Percentiles rank a stretch among this genome's conserved stretches.
phyloP scores from a whole-genome alignment of 2,113 vertebrate genomes.

The Gobiocypris rarus region DNA sequence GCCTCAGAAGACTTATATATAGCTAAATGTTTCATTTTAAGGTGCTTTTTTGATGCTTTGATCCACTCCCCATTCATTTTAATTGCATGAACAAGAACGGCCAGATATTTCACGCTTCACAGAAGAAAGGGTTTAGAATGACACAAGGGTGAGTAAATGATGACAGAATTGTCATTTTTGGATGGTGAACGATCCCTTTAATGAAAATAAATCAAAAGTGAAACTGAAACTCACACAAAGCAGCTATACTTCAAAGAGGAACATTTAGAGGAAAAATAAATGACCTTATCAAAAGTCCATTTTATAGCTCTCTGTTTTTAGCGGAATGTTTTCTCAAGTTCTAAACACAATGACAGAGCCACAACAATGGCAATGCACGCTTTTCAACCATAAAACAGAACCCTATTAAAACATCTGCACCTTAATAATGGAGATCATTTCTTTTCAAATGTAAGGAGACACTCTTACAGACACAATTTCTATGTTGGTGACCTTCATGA shows the following conservation, averaged over 20 bases:
- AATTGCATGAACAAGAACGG: neutral
- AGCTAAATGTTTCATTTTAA: neutral
- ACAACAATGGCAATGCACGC: neutral
- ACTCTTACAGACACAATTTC: neutral
- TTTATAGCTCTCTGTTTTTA: neutral
- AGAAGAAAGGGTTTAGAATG: neutral
- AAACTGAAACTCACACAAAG: neutral
- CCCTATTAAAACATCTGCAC: neutral
- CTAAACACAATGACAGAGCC: neutral
- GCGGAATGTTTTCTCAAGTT: neutral
- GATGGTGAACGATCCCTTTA: neutral
- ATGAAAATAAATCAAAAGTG: neutral
- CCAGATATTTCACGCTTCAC: neutral
- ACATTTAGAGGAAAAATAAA: slow-evolving; percentile 15
- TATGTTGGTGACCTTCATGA: slow-evolving; percentile 27
- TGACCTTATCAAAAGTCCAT: neutral
- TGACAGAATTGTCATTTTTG: neutral
- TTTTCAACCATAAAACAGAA: neutral
- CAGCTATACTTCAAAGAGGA: neutral
- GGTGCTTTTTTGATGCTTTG: neutral
- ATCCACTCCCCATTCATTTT: neutral
- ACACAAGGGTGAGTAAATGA: neutral
- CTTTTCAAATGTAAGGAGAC: slow-evolving; percentile 27
- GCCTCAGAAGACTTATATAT: no score
- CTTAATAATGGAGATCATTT: neutral